phyloP scores from a whole-genome alignment of 2,797 vertebrate species.

The Chromis chromis region DNA sequence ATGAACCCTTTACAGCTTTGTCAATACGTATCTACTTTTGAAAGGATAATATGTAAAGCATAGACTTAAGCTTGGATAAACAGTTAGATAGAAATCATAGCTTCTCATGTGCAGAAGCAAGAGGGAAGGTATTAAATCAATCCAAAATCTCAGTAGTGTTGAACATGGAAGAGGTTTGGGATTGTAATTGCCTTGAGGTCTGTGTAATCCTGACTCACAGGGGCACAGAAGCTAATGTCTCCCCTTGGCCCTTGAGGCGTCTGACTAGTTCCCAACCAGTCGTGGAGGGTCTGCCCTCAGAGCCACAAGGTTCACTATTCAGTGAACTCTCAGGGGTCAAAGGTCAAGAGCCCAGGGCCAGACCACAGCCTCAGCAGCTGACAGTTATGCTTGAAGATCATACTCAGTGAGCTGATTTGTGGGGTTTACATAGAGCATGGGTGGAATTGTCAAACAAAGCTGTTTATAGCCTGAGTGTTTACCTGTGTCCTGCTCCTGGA shows the following conservation, averaged over 20 bases:
- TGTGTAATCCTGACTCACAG: conserved; percentile 34
- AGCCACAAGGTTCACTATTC: conserved; percentile 69
- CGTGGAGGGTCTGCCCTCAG: conserved; percentile 52
- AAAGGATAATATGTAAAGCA: conserved; percentile 37
- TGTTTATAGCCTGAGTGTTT: conserved; percentile 76
- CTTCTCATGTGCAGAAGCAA: conserved; percentile 4
- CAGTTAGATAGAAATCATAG: conserved; percentile 24
- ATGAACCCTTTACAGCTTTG: conserved; percentile 20
- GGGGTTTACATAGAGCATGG: conserved; percentile 72
- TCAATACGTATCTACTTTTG: conserved; percentile 16
- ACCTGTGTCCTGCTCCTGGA: conserved; percentile 58
- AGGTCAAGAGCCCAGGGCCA: conserved; percentile 72
- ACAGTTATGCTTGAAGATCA: conserved; percentile 75
- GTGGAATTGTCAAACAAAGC: conserved; percentile 73
- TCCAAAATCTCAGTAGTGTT: conserved; percentile 19
- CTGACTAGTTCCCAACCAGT: conserved; percentile 56
- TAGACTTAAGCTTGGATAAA: conserved; percentile 11
- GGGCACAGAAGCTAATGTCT: conserved; percentile 44
- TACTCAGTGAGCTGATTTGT: conserved; percentile 74
- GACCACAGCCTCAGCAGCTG: conserved; percentile 57
- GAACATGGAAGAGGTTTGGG: conserved; percentile 18
- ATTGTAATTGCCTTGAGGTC: conserved; percentile 16
- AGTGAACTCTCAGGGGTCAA: conserved; percentile 69
- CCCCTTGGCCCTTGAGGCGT: conserved; percentile 45
- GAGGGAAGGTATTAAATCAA: conserved; percentile 8